Evolutionary conservation across 2,888 invertebrate species (phyloP).

Genomic region (Pristionchus exspectatus): DNA sequence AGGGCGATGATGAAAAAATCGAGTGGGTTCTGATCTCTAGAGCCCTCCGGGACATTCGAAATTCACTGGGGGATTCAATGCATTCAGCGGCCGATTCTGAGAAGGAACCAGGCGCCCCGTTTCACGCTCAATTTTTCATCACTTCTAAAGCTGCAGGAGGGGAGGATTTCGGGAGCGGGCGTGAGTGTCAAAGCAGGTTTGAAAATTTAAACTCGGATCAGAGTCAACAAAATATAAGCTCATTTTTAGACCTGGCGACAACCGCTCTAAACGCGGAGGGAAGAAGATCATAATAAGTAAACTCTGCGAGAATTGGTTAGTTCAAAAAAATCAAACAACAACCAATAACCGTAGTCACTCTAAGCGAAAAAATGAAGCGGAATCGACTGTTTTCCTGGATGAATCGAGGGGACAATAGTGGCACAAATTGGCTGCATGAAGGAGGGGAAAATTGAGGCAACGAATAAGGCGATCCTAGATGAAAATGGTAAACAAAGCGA

Average conservation of each 20-base stretch:
- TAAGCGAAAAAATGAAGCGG: neutral
- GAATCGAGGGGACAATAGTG: neutral
- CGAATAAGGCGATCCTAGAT: neutral
- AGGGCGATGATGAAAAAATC: neutral
- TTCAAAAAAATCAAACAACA: no score
- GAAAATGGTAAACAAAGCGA: conserved; percentile 12
- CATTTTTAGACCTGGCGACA: no score
- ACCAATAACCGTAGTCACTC: no score
- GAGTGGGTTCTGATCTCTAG: conserved; percentile 46
- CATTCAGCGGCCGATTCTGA: neutral
- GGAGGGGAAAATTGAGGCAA: conserved; percentile 8
- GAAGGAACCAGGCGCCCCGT: conserved; percentile 18
- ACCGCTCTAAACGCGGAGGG: no score
- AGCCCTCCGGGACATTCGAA: neutral
- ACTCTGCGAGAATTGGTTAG: no score
- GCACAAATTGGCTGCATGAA: conserved; percentile 30
- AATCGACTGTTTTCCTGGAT: neutral
- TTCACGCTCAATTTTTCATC: conserved; percentile 44
- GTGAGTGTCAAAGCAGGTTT: neutral
- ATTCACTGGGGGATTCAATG: neutral
- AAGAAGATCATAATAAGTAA: no score
- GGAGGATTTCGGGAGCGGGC: neutral
- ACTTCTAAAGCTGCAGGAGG: neutral
- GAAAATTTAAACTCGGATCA: neutral
- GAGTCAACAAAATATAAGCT: no score